These are phyloP conservation scores for Chionis minor DNA, from an alignment of 2,113 vertebrate species.

Conservation along the genomic window DNA sequence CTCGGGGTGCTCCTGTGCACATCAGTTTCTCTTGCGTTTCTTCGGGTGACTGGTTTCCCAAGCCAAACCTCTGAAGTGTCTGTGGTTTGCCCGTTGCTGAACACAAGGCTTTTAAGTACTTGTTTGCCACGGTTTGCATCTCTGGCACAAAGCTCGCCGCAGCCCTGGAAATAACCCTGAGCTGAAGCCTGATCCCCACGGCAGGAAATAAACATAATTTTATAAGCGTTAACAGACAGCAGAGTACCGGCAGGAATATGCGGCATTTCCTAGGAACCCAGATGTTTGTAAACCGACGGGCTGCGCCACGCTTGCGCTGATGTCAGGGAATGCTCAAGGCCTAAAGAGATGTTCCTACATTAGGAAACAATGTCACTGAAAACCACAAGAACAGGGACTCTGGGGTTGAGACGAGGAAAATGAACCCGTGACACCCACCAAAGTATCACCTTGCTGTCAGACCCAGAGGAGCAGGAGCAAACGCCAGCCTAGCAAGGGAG, in stretches of 20 bases:
- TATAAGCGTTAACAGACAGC: background rate
- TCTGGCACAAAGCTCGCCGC: background rate
- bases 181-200: background rate
- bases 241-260: background rate
- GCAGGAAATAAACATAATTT: conserved; percentile 33
- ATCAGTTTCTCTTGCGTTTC: background rate
- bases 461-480: background rate
- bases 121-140: background rate
- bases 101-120: background rate
- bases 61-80: background rate
- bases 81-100: background rate
- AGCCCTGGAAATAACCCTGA: conserved; percentile 21
- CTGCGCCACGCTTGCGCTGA: background rate
- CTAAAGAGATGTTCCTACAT: background rate
- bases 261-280: conserved; percentile 1
- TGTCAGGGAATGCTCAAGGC: background rate
- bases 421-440: rapidly evolving
- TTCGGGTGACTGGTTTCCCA: rapidly evolving
- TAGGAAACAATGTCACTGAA: background rate
- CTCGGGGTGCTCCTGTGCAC: background rate
- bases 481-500: background rate
- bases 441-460: background rate
- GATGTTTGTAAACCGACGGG: background rate
- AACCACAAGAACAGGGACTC: background rate
- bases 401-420: rapidly evolving